A percentile compares a stretch with the other conserved stretches of the same genome.
Conservation (phyloP, 2,888 invertebrate species). For the Hoplodrina blanda region DNA sequence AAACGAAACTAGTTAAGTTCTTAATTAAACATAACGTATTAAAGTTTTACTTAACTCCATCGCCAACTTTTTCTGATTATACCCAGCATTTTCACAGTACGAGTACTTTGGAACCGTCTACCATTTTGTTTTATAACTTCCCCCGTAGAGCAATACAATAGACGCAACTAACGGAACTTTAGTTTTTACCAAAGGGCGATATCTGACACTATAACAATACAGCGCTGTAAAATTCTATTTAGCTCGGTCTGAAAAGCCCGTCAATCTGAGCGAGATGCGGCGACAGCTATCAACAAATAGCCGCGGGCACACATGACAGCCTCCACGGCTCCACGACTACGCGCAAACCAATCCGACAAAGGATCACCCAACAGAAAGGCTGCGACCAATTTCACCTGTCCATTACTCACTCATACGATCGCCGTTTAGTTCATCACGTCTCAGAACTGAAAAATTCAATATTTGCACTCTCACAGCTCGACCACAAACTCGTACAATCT, state of each 20-base stretch:
- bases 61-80: not conserved
- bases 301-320: constrained; percentile 72
- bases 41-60: not conserved
- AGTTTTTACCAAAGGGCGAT: constrained; percentile 46
- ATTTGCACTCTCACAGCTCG: constrained; percentile 51
- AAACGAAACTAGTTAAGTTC: not conserved
- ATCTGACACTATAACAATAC: constrained; percentile 57
- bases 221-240: constrained; percentile 75
- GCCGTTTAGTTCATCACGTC: constrained; percentile 59
- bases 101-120: not conserved
- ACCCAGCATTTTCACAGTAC: not conserved
- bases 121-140: constrained; percentile 2
- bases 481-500: constrained; percentile 55
- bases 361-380: constrained; percentile 75
- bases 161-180: constrained; percentile 26
- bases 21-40: not conserved
- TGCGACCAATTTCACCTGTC: constrained; percentile 74
- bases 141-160: constrained; percentile 20
- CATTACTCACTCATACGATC: constrained; percentile 70
- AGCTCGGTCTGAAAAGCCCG: constrained; percentile 70
- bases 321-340: constrained; percentile 63
- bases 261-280: constrained; percentile 74
- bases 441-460: constrained; percentile 52
- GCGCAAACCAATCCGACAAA: constrained; percentile 74
- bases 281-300: constrained; percentile 80